Evolutionary conservation across 1,140 invertebrate genomes (phyloP).

Genomic region (Oedothorax gibbosus): DNA sequence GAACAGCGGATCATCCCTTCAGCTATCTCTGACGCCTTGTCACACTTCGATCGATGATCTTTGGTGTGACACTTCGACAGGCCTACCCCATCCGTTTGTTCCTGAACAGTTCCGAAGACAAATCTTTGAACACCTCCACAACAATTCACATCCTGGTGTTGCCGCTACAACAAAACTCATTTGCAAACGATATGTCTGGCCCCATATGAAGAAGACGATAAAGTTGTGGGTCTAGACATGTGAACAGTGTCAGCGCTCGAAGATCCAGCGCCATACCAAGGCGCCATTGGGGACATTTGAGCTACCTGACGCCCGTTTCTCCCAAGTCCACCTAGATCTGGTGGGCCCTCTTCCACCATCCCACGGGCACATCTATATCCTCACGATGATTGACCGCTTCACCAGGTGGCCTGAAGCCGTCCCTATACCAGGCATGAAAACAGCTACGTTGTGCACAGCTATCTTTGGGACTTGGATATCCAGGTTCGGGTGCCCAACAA

Average conservation of each 20-base stretch:
- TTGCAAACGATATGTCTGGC: conserved; percentile 69
- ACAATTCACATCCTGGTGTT: conserved; percentile 64
- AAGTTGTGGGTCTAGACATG: conserved; percentile 58
- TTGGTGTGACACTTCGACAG: neutral
- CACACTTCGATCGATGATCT: neutral
- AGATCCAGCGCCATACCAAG: conserved; percentile 60
- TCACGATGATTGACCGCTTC: conserved; percentile 70
- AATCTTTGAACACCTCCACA: conserved; percentile 64
- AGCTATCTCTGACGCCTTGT: neutral
- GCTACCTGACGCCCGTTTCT: conserved; percentile 13
- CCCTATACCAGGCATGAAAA: conserved; percentile 64
- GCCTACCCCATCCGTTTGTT: neutral
- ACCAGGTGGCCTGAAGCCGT: conserved; percentile 69
- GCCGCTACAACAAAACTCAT: conserved; percentile 65
- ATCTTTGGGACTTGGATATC: conserved; percentile 66
- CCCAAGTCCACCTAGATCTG: conserved; percentile 55
- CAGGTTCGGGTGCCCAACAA: conserved; percentile 65
- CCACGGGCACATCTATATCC: conserved; percentile 44
- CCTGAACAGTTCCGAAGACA: conserved; percentile 4
- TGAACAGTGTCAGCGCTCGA: conserved; percentile 62
- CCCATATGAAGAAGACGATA: conserved; percentile 64
- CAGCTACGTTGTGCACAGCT: conserved; percentile 64
- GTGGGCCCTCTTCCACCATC: conserved; percentile 66
- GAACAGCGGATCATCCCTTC: neutral
- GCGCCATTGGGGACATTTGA: conserved; percentile 62